Percentiles rank a stretch among this genome's conserved stretches.
Conservation (phyloP, 2,797 vertebrate species). For the Scomberomorus guttatus region DNA sequence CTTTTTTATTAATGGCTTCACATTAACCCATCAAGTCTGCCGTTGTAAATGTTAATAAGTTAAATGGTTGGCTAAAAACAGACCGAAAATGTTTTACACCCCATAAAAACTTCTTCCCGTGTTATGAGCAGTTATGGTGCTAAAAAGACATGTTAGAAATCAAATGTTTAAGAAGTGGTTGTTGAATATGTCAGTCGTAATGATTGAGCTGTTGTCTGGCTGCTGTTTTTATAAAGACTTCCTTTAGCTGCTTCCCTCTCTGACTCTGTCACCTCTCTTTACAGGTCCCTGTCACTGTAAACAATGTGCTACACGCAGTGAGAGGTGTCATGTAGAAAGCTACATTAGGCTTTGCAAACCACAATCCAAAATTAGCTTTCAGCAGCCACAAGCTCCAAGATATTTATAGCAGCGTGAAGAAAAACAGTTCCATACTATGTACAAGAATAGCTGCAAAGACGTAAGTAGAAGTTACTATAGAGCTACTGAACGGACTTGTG, state of each 20-base stretch:
- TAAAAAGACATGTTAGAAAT: not conserved
- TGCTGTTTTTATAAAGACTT: constrained; percentile 14
- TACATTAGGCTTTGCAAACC: constrained; percentile 38
- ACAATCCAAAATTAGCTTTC: constrained; percentile 48
- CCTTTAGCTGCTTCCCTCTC: constrained; percentile 10
- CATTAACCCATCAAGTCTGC: not conserved
- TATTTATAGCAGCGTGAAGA: constrained; percentile 37
- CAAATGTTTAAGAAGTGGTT: not conserved
- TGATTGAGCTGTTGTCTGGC: not conserved
- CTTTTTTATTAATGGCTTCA: not conserved
- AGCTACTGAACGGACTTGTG: not conserved
- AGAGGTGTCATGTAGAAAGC: constrained; percentile 37
- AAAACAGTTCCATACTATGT: constrained; percentile 22
- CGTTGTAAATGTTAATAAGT: not conserved
- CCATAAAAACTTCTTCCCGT: too few relatives aligned
- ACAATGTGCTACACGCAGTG: constrained; percentile 10
- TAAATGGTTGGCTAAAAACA: too few relatives aligned
- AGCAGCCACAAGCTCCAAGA: constrained; percentile 4
- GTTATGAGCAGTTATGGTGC: not conserved
- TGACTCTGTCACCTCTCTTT: constrained; percentile 2
- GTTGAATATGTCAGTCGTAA: not conserved
- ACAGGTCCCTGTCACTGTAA: constrained; percentile 20
- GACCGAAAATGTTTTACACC: too few relatives aligned
- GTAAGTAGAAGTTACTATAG: not conserved
- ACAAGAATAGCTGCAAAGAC: not conserved